Evolutionary conservation across 2,113 vertebrate species (phyloP).

Genomic region (Butorides virescens): DNA sequence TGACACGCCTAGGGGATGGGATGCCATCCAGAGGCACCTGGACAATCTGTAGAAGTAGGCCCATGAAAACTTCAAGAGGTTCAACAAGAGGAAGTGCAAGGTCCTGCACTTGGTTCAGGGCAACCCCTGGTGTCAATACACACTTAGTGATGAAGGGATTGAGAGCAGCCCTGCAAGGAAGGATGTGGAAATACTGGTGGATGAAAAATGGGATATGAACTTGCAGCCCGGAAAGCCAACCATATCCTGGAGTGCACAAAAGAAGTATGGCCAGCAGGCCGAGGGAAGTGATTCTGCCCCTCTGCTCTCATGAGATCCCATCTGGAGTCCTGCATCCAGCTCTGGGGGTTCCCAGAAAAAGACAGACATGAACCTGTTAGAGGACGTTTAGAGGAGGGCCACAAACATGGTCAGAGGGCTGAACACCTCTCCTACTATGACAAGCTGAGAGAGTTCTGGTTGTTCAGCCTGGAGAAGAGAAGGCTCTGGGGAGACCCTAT

Average conservation of each 20-base stretch:
- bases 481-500: not conserved
- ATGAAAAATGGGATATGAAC: not conserved
- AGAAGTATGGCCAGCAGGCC: accelerated
- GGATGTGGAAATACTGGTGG: not conserved
- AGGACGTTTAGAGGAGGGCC: not conserved
- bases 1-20: not conserved
- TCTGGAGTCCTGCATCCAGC: no score
- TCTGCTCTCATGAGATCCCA: accelerated
- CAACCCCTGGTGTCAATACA: not conserved
- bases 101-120: not conserved
- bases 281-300: not conserved
- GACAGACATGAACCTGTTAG: not conserved
- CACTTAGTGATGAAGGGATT: accelerated
- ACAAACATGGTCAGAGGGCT: not conserved
- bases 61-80: not conserved
- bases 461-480: not conserved
- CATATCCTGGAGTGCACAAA: not conserved
- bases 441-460: not conserved
- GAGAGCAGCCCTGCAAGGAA: not conserved
- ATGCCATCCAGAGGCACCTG: not conserved
- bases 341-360: not conserved
- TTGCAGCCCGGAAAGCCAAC: not conserved
- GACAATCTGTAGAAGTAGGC: not conserved
- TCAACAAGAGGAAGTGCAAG: not conserved
- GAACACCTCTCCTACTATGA: not conserved